These are phyloP conservation scores for Bathybates hornii DNA, from an alignment of 2,113 vertebrate genomes.

Conservation along the genomic window DNA sequence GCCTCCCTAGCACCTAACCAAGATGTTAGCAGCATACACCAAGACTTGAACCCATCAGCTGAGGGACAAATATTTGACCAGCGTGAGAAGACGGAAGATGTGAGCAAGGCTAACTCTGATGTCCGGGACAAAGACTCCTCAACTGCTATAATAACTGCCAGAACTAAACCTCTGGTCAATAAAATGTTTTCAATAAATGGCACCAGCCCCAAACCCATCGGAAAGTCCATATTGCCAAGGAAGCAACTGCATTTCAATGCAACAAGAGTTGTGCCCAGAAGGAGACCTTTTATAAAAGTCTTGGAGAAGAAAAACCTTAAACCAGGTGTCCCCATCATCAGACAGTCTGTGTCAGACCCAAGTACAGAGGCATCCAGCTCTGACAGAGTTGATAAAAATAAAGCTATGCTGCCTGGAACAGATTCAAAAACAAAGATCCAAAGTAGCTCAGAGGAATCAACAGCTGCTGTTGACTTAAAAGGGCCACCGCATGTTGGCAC, in stretches of 20 bases:
- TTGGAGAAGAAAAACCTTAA: neutral
- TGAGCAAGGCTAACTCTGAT: neutral
- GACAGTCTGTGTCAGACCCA: neutral
- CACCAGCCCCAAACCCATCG: neutral
- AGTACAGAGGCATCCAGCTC: neutral
- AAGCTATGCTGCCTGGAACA: neutral
- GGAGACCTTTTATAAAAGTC: neutral
- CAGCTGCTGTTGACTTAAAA: neutral
- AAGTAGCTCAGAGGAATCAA: neutral
- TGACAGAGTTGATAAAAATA: neutral
- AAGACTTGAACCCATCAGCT: neutral
- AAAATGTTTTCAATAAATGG: neutral
- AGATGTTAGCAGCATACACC: neutral
- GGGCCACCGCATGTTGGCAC: conserved; percentile 15
- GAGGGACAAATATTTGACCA: neutral
- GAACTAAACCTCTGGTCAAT: conserved; percentile 5
- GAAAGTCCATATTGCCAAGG: neutral
- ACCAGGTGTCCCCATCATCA: neutral
- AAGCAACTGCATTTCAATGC: conserved; percentile 21
- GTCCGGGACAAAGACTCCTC: neutral
- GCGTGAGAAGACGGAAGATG: neutral
- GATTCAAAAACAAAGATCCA: neutral
- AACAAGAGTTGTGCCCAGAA: conserved; percentile 15
- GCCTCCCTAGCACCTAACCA: neutral
- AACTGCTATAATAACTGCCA: neutral